These are phyloP conservation scores for Sphyrna mokarran DNA, from an alignment of 2,113 vertebrate species.

Conservation along the genomic window DNA sequence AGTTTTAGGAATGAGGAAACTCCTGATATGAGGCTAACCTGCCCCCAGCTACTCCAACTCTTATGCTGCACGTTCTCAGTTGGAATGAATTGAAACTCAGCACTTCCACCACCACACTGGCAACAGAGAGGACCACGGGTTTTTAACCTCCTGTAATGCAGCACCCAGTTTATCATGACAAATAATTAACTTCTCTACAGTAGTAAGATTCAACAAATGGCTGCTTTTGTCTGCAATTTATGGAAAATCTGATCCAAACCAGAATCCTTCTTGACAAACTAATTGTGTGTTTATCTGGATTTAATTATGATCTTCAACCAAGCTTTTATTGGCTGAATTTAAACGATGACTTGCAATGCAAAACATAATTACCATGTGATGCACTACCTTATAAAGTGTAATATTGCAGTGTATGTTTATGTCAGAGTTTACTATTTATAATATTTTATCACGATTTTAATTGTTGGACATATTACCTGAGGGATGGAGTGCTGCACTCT, in stretches of 20 bases:
- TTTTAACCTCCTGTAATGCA: neutral
- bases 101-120: neutral
- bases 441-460: neutral
- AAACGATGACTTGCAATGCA: neutral
- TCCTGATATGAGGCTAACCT: neutral
- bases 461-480: neutral
- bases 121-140: neutral
- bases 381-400: neutral
- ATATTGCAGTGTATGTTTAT: neutral
- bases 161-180: neutral
- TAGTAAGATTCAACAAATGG: neutral
- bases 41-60: neutral
- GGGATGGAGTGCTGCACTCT: neutral
- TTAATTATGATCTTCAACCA: neutral
- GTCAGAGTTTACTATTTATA: neutral
- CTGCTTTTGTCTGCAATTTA: neutral
- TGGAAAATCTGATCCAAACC: neutral
- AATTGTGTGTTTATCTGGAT: constrained; percentile 2
- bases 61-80: neutral
- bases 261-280: neutral
- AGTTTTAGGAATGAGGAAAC: neutral
- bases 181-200: constrained; percentile 10
- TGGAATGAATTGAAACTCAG: neutral
- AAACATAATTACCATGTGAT: neutral
- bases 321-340: neutral